phyloP scores from a whole-genome alignment of 53 echinoderm and acorn worm species.

The Actinopyga echinites region DNA sequence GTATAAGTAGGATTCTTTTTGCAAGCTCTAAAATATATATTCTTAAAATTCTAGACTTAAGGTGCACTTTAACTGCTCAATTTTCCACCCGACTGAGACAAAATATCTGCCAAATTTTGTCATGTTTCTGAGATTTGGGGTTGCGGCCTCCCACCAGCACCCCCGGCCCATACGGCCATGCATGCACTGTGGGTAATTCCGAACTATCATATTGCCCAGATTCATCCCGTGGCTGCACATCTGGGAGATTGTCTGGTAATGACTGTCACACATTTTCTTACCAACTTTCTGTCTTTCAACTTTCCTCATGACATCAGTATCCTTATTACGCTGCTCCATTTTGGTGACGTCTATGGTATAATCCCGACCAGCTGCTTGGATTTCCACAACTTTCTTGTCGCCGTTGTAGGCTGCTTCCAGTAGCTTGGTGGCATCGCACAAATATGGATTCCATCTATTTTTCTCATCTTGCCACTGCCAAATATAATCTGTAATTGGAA shows the following conservation, averaged over 20 bases:
- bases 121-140: too few relatives aligned
- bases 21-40: too few relatives aligned
- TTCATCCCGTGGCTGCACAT: not conserved
- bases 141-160: too few relatives aligned
- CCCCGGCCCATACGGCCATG: too few relatives aligned
- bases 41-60: too few relatives aligned
- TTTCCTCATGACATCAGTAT: constrained; percentile 65
- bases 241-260: not conserved
- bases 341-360: constrained; percentile 72
- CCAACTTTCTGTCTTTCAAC: constrained; percentile 73
- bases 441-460: constrained; percentile 77
- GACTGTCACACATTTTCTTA: constrained; percentile 27
- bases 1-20: too few relatives aligned
- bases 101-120: too few relatives aligned
- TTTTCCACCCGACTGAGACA: too few relatives aligned
- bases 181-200: too few relatives aligned
- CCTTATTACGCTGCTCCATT: constrained; percentile 84
- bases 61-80: too few relatives aligned
- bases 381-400: constrained; percentile 44
- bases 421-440: constrained; percentile 38
- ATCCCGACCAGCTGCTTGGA: constrained; percentile 56
- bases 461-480: constrained; percentile 98
- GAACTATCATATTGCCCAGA: too few relatives aligned
- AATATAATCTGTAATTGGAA: constrained; percentile 54
- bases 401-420: constrained; percentile 61